Evolutionary conservation across 2,797 vertebrate species (phyloP).

Genomic region (Margarornis squamiger): DNA sequence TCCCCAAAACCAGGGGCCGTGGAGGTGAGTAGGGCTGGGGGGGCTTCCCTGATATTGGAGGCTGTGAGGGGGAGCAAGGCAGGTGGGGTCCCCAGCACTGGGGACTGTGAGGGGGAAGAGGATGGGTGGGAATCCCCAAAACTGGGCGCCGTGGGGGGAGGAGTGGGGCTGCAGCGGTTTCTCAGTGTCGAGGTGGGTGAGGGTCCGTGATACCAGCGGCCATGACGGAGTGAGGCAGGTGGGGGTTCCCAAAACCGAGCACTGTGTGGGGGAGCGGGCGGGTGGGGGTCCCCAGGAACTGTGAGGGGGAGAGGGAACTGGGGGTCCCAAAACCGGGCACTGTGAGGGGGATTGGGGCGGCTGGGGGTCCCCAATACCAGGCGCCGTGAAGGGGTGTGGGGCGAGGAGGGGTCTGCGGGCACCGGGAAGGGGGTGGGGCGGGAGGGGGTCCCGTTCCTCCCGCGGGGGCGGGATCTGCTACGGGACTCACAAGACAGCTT

Average conservation of each 20-base stretch:
- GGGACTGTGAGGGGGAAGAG: background rate
- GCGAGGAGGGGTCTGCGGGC: background rate
- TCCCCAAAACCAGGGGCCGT: background rate
- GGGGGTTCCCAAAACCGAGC: too few relatives aligned
- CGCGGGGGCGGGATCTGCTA: background rate
- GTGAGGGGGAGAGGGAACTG: background rate
- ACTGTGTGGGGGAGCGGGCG: too few relatives aligned
- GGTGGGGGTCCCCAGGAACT: background rate
- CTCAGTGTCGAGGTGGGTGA: too few relatives aligned
- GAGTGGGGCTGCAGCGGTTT: too few relatives aligned
- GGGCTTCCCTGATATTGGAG: too few relatives aligned
- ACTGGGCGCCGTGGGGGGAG: too few relatives aligned
- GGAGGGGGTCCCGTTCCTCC: background rate
- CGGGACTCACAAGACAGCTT: constrained; percentile 90
- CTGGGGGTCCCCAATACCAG: too few relatives aligned
- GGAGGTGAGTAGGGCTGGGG: background rate
- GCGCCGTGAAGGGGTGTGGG: background rate
- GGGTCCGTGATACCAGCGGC: background rate
- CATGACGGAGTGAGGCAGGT: background rate
- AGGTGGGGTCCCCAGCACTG: background rate
- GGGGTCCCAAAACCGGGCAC: background rate
- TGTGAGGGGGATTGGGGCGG: background rate
- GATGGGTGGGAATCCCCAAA: background rate
- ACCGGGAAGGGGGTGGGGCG: background rate
- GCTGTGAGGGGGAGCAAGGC: background rate